Evolutionary conservation across 2,797 vertebrate genomes (phyloP).

Genomic region (Austrolebias charrua): DNA sequence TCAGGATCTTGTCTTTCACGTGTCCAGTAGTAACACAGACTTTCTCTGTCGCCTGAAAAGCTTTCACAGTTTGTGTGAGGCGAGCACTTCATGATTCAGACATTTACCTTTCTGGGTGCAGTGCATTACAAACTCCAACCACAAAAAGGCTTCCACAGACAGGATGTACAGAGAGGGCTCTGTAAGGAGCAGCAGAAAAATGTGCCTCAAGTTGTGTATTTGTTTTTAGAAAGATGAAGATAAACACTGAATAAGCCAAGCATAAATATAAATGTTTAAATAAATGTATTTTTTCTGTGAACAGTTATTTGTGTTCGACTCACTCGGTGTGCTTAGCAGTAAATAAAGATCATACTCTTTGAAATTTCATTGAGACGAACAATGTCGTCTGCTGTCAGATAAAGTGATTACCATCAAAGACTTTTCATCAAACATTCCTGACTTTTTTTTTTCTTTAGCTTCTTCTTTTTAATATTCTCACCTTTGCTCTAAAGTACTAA

Average conservation of each 20-base stretch:
- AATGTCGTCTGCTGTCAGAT: too few relatives aligned
- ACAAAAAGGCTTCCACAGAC: conserved; percentile 46
- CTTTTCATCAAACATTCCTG: too few relatives aligned
- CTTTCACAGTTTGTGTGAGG: conserved; percentile 45
- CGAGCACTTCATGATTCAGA: conserved; percentile 51
- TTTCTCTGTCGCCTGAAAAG: conserved; percentile 60
- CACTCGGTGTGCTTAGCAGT: neutral
- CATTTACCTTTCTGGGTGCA: conserved; percentile 43
- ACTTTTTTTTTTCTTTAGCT: too few relatives aligned
- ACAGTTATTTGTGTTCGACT: neutral
- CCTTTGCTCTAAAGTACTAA: too few relatives aligned
- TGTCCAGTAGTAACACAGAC: conserved; percentile 59
- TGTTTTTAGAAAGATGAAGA: conserved; percentile 35
- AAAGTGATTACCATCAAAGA: too few relatives aligned
- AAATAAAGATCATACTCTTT: conserved; percentile 19
- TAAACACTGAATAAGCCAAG: conserved; percentile 2
- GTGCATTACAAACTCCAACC: conserved; percentile 31
- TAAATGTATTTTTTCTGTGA: too few relatives aligned
- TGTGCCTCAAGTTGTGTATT: conserved; percentile 24
- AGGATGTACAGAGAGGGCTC: conserved; percentile 52
- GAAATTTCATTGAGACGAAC: too few relatives aligned
- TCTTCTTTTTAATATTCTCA: too few relatives aligned
- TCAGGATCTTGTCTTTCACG: conserved; percentile 55
- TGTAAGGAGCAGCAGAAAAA: conserved; percentile 32
- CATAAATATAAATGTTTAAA: too few relatives aligned